Conservation (phyloP, 2,888 invertebrate species). For the Deilephila elpenor region DNA sequence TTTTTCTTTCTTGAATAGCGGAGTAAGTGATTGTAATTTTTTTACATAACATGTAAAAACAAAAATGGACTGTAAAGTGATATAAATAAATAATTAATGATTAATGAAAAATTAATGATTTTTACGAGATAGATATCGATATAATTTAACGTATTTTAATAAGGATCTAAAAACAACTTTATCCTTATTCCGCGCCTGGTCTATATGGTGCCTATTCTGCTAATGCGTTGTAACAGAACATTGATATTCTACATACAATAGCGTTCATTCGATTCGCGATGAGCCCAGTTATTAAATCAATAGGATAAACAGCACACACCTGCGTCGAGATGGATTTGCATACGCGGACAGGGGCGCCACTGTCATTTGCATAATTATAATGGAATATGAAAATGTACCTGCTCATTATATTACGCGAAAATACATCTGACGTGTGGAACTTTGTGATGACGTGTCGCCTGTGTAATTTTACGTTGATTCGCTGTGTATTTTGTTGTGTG, state of each 20-base stretch:
- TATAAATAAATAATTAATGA: no score
- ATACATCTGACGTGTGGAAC: constrained; percentile 41
- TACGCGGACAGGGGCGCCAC: constrained; percentile 49
- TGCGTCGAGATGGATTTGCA: constrained; percentile 62
- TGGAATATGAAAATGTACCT: constrained; percentile 48
- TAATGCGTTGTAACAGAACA: constrained; percentile 72
- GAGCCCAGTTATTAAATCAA: constrained; percentile 80
- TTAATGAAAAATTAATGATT: no score
- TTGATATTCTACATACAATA: constrained; percentile 74
- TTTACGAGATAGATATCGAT: no score
- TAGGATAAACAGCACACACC: constrained; percentile 76
- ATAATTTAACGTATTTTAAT: not conserved
- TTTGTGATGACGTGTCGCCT: constrained; percentile 37
- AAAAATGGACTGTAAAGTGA: no score
- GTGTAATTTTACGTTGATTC: constrained; percentile 41
- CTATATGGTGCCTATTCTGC: constrained; percentile 73
- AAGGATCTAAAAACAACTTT: not conserved
- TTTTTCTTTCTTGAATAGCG: no score
- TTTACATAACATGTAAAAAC: no score
- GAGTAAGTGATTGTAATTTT: no score
- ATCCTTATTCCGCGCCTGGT: constrained; percentile 55
- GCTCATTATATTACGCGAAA: constrained; percentile 49
- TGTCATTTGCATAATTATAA: constrained; percentile 65
- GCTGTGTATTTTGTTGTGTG: constrained; percentile 19
- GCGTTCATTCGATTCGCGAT: constrained; percentile 69